Evolutionary conservation across 1,140 invertebrate genomes (phyloP).

Genomic region (Parasteatoda tepidariorum): DNA sequence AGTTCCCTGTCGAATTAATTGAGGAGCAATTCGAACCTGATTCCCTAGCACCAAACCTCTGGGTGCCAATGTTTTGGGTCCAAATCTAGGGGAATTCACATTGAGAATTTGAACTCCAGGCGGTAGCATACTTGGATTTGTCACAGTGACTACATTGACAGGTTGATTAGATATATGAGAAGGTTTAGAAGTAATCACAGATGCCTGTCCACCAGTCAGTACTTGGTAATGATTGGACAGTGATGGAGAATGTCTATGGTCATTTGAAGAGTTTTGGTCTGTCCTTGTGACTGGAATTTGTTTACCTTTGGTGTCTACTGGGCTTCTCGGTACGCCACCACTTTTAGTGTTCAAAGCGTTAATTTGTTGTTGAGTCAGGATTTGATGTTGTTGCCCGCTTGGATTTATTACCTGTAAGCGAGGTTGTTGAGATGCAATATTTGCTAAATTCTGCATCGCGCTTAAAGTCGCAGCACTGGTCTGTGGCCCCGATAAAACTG

Average conservation of each 20-base stretch:
- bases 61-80: constrained; percentile 54
- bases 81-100: constrained; percentile 42
- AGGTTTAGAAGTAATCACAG: constrained; percentile 50
- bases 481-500: constrained; percentile 20
- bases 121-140: constrained; percentile 42
- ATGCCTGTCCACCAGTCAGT: constrained; percentile 24
- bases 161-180: constrained; percentile 17
- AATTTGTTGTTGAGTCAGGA: constrained; percentile 8
- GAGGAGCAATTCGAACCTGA: constrained; percentile 55
- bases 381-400: background rate
- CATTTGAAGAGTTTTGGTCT: background rate
- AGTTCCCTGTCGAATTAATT: constrained; percentile 48
- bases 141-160: constrained; percentile 50
- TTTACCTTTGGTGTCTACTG: constrained; percentile 4
- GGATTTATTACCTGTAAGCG: constrained; percentile 38
- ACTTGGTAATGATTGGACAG: constrained; percentile 50
- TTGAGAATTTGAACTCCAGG: constrained; percentile 46
- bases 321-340: background rate
- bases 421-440: constrained; percentile 52
- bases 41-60: constrained; percentile 44
- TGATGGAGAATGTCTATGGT: constrained; percentile 25
- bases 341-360: constrained; percentile 43
- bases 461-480: constrained; percentile 21
- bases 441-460: constrained; percentile 48
- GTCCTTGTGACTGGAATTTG: background rate